These are phyloP conservation scores for Alethe diademata DNA, from an alignment of 2,113 vertebrate genomes.

Conservation along the genomic window DNA sequence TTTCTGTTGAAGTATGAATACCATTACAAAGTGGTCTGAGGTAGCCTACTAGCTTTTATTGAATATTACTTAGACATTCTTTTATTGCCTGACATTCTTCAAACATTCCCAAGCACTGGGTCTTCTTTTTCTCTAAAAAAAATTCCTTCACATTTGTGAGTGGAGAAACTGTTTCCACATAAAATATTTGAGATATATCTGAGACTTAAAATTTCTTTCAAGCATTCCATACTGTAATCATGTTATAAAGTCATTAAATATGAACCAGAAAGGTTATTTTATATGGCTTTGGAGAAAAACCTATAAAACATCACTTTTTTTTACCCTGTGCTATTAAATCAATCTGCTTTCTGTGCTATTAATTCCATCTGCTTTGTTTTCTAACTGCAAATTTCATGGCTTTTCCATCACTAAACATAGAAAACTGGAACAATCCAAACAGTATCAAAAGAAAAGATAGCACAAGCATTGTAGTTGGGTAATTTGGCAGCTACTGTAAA, in stretches of 20 bases:
- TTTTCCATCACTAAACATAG: background rate
- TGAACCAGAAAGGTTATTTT: background rate
- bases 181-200: background rate
- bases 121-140: background rate
- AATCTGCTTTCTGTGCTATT: background rate
- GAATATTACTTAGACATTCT: background rate
- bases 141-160: background rate
- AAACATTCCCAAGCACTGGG: background rate
- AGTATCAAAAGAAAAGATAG: background rate
- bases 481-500: background rate
- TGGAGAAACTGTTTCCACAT: background rate
- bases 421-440: background rate
- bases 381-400: background rate
- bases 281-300: background rate
- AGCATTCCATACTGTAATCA: background rate
- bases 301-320: background rate
- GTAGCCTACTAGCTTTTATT: background rate
- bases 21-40: background rate
- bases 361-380: background rate
- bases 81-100: background rate
- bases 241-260: background rate
- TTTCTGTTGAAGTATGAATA: background rate
- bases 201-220: background rate
- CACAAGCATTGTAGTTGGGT: background rate
- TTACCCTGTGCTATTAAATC: background rate